Percentiles rank a stretch among this genome's conserved stretches.
Evolutionary conservation across 1,140 invertebrate species (phyloP).

Genomic region (Ylistrum balloti): DNA sequence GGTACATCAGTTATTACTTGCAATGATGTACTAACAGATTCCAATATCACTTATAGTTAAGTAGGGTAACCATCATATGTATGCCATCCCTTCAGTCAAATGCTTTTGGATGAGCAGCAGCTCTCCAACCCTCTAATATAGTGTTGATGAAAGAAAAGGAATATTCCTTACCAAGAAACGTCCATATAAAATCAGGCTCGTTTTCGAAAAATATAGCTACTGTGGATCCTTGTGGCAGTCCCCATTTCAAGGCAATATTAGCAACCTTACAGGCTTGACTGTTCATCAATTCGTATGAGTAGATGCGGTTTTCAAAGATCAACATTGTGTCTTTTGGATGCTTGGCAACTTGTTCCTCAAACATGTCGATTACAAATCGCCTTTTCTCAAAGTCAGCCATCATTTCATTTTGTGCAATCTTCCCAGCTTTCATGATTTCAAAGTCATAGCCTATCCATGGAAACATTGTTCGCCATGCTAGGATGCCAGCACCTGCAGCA

Average conservation of each 20-base stretch:
- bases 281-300: slow-evolving; percentile 73
- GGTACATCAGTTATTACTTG: too few species aligned
- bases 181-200: slow-evolving; percentile 77
- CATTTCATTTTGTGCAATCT: slow-evolving; percentile 14
- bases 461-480: slow-evolving; percentile 64
- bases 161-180: slow-evolving; percentile 73
- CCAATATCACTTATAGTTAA: too few species aligned
- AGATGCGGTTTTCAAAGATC: slow-evolving; percentile 73
- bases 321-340: slow-evolving; percentile 67
- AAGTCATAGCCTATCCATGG: slow-evolving; percentile 69
- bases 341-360: slow-evolving; percentile 69
- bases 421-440: slow-evolving; percentile 55
- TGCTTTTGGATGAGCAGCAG: too few species aligned
- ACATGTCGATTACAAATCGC: slow-evolving; percentile 69
- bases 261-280: slow-evolving; percentile 74
- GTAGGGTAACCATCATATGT: too few species aligned
- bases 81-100: too few species aligned
- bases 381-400: slow-evolving; percentile 48
- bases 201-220: slow-evolving; percentile 75
- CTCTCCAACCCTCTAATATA: too few species aligned
- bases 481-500: slow-evolving; percentile 49
- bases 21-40: too few species aligned
- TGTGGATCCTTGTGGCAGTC: slow-evolving; percentile 66
- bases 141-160: not conserved
- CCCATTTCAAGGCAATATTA: slow-evolving; percentile 64